Evolutionary conservation across 2,888 invertebrate genomes (phyloP).

Genomic region (Nomada goodeniana): DNA sequence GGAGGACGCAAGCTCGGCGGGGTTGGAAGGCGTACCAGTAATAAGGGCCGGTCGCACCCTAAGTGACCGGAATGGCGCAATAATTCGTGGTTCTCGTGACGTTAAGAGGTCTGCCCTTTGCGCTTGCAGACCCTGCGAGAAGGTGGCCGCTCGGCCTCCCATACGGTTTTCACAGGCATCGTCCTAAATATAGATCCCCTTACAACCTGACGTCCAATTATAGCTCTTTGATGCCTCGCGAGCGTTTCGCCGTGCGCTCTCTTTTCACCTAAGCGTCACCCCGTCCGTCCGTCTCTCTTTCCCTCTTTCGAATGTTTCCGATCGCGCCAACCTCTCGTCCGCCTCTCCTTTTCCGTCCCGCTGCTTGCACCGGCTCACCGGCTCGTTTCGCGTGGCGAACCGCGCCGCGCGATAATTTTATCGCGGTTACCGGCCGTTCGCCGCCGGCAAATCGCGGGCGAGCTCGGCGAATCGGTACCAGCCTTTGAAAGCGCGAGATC

Average conservation of each 20-base stretch:
- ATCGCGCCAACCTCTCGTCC: conserved; percentile 33
- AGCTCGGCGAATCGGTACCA: conserved; percentile 44
- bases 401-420: conserved; percentile 58
- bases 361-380: conserved; percentile 13
- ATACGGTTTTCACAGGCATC: conserved; percentile 76
- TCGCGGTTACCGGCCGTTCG: conserved; percentile 63
- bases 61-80: conserved; percentile 83
- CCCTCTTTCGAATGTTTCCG: background rate
- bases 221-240: conserved; percentile 81
- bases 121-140: conserved; percentile 70
- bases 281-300: conserved; percentile 30
- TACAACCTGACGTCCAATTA: conserved; percentile 82
- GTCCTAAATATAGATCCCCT: conserved; percentile 81
- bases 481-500: conserved; percentile 64
- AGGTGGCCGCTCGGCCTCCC: conserved; percentile 67
- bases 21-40: conserved; percentile 71
- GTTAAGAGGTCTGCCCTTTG: conserved; percentile 81
- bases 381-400: conserved; percentile 40
- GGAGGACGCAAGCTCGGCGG: conserved; percentile 34
- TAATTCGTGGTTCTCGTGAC: conserved; percentile 83
- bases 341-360: conserved; percentile 22
- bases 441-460: conserved; percentile 47
- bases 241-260: conserved; percentile 60
- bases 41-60: conserved; percentile 82
- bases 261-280: conserved; percentile 25